Evolutionary conservation across 2,797 vertebrate genomes (phyloP), one percentile per base, ranked within the genome.

Genomic region (Trichosurus vulpecula): DNA sequence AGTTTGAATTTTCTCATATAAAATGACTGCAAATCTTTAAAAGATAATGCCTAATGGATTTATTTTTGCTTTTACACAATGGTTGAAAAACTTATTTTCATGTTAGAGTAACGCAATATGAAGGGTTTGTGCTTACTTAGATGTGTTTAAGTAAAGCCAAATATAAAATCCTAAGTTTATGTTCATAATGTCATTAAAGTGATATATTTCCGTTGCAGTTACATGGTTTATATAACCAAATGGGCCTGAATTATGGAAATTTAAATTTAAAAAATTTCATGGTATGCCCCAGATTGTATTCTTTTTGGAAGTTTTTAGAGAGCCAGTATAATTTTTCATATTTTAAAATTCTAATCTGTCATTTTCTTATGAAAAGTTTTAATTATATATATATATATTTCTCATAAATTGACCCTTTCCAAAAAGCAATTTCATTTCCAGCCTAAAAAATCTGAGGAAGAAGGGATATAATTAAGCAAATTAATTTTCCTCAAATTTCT

Each of bases 341-440:
- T 97, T 95, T 94, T 89, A 41, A 92, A 61, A 35, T 92, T 96
- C 29, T 94, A 35, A 93, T 91, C 19, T 94, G 14, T 96, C 95
- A 90, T 29, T 58, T 95, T 41, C 93, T 51, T 47, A 47, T n/a
- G 74, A 81, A 81, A 47, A 81, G 8, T 47, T 47, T 81, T 92
- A 81, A 53, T 92, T 96, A 29, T 90, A 8, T 93, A 29, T 90
- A 8, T 93, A 41, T 31, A 54, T 93, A 94, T 96, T 94, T 16
- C 95, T 57, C 91, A 97, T 91, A 97, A 97, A 35, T 95, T 61
- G 31, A 93, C 52, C 74, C 95, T 94, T 54, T 95, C 90, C 1
- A 94, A 92, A 51, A 93, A 47, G 74, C 91, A 93, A 93, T 14
- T 55, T 74, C 91, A 94, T 4, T 94, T 47, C 41, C 13, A 13